A percentile compares a stretch with the other conserved stretches of the same genome.
These are phyloP conservation scores for Falcaria lacertinaria DNA, from an alignment of 2,888 invertebrate species.

Conservation along the genomic window DNA sequence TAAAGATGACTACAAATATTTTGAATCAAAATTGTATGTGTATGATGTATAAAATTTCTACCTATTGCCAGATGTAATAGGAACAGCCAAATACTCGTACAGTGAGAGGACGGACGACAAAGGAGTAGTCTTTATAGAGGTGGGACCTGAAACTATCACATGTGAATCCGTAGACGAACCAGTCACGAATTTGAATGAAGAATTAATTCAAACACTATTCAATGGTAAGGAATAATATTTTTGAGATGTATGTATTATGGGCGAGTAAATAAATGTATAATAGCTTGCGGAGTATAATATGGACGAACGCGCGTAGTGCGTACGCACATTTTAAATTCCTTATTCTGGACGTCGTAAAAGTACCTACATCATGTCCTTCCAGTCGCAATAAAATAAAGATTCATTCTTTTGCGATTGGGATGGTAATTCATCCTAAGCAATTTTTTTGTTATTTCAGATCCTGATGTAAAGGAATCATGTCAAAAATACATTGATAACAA, in stretches of 20 bases:
- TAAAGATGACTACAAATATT: too few relatives aligned
- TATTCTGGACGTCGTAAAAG: too few relatives aligned
- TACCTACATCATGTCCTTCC: too few relatives aligned
- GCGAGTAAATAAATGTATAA: too few relatives aligned
- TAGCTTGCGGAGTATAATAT: too few relatives aligned
- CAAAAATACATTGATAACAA: constrained; percentile 24
- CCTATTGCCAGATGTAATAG: constrained; percentile 38
- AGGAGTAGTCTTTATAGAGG: constrained; percentile 46
- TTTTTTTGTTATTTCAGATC: constrained; percentile 49
- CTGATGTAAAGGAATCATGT: constrained; percentile 24
- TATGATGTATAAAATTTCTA: not conserved
- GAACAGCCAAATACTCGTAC: constrained; percentile 48
- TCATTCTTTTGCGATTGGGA: too few relatives aligned
- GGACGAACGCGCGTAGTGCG: too few relatives aligned
- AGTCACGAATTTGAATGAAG: constrained; percentile 26
- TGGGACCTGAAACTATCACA: constrained; percentile 52
- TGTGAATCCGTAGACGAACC: constrained; percentile 44
- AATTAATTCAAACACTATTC: constrained; percentile 27
- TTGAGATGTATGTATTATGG: too few relatives aligned
- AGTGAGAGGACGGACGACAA: constrained; percentile 35
- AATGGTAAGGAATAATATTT: constrained; percentile 35
- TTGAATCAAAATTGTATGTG: too few relatives aligned
- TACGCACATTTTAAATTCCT: too few relatives aligned
- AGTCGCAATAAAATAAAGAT: too few relatives aligned
- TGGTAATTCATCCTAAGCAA: too few relatives aligned